Conservation (phyloP, 2,113 vertebrate genomes). For the Micronycteris hirsuta region DNA sequence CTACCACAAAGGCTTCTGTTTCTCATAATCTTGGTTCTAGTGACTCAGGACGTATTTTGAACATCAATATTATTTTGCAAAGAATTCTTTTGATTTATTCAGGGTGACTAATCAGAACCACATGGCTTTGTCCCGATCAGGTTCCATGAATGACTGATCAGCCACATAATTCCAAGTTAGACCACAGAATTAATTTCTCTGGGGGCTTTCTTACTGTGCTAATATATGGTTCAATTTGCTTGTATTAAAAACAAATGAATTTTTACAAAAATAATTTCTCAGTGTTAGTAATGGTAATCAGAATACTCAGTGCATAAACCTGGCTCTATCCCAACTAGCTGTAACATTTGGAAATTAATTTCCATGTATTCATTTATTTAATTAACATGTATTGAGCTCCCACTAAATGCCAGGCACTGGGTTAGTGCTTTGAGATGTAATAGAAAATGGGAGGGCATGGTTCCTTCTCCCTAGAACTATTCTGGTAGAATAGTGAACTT, state of each 20-base stretch:
- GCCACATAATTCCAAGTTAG: not conserved
- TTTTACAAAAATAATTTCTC: not conserved
- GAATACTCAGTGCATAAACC: not conserved
- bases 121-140: not conserved
- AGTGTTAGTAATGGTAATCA: not conserved
- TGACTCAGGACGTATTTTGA: not conserved
- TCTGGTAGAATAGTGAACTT: not conserved
- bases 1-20: not conserved
- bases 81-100: constrained; percentile 17
- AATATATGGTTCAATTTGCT: not conserved
- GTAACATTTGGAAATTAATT: not conserved
- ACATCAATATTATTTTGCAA: not conserved
- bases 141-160: not conserved
- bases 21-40: not conserved
- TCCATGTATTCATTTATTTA: not conserved
- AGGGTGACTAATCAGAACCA: not conserved
- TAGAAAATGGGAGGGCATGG: not conserved
- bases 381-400: not conserved
- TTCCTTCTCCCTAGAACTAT: not conserved
- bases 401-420: not conserved
- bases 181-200: not conserved
- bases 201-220: not conserved
- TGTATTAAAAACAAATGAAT: not conserved
- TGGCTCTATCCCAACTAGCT: not conserved
- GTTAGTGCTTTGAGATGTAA: not conserved